Conservation (phyloP, 2,888 invertebrate species). For the Congeria kusceri region DNA sequence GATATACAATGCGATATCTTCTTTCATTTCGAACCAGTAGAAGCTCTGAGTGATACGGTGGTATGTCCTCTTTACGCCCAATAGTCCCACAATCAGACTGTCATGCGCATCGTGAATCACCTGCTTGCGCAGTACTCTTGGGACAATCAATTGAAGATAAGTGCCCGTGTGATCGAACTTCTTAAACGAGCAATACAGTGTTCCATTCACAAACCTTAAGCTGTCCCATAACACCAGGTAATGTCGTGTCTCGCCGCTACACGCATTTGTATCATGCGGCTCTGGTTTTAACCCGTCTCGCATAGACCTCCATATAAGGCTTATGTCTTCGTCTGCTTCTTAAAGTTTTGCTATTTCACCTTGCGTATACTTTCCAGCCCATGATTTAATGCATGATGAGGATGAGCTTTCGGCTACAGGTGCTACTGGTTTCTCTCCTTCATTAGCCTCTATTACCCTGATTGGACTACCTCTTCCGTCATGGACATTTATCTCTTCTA, state of each 20-base stretch:
- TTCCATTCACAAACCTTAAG: no score
- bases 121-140: background rate
- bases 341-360: no score
- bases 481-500: no score
- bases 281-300: no score
- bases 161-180: background rate
- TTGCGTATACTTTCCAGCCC: no score
- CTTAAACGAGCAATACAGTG: background rate
- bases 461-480: no score
- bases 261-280: background rate
- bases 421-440: no score
- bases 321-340: no score
- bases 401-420: no score
- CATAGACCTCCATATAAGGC: no score
- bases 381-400: no score
- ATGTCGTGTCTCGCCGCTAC: background rate
- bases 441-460: no score
- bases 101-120: constrained; percentile 39
- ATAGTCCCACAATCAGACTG: background rate
- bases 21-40: constrained; percentile 38
- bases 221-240: background rate
- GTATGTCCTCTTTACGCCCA: constrained; percentile 22
- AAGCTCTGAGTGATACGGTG: constrained; percentile 12
- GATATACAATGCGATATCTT: constrained; percentile 12
- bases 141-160: background rate